These are phyloP conservation scores for Dioctria rufipes DNA, from an alignment of 2,888 invertebrate species.

Conservation along the genomic window DNA sequence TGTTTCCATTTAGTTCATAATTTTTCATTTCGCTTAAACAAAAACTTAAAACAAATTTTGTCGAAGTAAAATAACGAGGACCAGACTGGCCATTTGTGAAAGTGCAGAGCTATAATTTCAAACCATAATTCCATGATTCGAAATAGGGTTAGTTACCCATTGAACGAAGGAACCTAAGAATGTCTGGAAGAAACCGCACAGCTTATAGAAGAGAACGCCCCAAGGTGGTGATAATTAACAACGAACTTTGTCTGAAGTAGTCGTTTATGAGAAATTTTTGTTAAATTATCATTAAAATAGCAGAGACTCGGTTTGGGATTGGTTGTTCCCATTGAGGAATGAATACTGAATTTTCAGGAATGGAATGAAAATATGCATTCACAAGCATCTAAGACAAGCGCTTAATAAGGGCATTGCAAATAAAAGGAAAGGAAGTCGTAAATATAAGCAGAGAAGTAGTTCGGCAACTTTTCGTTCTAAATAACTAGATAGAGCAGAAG, in stretches of 20 bases:
- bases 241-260: constrained; percentile 22
- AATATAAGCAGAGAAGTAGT: neutral
- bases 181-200: constrained; percentile 3
- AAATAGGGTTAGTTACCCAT: too few relatives aligned
- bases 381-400: neutral
- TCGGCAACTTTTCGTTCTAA: neutral
- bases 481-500: too few relatives aligned
- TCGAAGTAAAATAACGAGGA: too few relatives aligned
- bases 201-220: constrained; percentile 23
- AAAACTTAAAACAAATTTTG: too few relatives aligned
- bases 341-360: neutral
- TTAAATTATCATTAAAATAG: constrained; percentile 36
- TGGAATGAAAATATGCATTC: neutral
- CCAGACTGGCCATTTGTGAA: too few relatives aligned
- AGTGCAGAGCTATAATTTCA: too few relatives aligned
- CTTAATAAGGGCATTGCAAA: neutral
- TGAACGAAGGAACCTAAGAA: neutral
- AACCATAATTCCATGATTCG: too few relatives aligned
- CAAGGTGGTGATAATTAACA: constrained; percentile 34
- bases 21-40: too few relatives aligned
- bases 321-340: neutral
- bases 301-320: neutral
- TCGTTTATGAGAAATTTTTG: constrained; percentile 33
- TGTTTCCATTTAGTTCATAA: too few relatives aligned
- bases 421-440: neutral